Evolutionary conservation across 2,888 invertebrate genomes (phyloP), one percentile per base, ranked within the genome.

Genomic region (Tenodera sinensis): DNA sequence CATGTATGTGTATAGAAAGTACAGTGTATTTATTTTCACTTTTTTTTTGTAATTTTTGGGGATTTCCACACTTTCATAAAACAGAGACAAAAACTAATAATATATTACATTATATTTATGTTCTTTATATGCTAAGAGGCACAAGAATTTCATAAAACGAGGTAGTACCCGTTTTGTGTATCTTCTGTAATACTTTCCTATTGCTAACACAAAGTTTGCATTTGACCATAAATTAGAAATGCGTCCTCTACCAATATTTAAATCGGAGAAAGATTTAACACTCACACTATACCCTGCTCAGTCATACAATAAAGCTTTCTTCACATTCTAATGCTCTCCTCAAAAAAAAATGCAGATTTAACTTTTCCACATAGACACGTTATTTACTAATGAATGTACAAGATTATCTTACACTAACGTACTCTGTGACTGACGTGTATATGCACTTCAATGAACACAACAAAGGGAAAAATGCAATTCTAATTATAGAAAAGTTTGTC

Each of bases 61-160:
- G 20, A 20, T 71, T 15, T 85, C 8, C 47, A 28, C 28, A 86
- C n/a, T 28, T n/a, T 81, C 86, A 86, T 81, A 86, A 81, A 86
- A 86, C 81, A 81, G 81, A 86, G 85, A 47, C 71, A 71, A 81
- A 86, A 86, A 47, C 27, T 81, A 86, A 54, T 86, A 28, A 28
- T 86, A 86, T 86, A 86, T 71, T 86, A 86, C 86, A 86, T 42
- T 88, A 88, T 88, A 83, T 88, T 47, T 83, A 28, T 47, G 14
- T 34, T 83, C 28, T 83, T 42, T 88, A 88, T 88, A 28, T 81
- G 34, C 88, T 88, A 88, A 83, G 88, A 88, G 88, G 88, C 88
- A 88, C 88, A 83, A 87, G 88, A 88, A 88, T 88, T 83, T 83
- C 42, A 47, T 83, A 30, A 88, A 88, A 88, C 85, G 88, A 88